A percentile compares a stretch with the other conserved stretches of the same genome.
These are phyloP conservation scores for Ciconia nigra DNA, from an alignment of 2,797 vertebrate species.

Conservation along the genomic window DNA sequence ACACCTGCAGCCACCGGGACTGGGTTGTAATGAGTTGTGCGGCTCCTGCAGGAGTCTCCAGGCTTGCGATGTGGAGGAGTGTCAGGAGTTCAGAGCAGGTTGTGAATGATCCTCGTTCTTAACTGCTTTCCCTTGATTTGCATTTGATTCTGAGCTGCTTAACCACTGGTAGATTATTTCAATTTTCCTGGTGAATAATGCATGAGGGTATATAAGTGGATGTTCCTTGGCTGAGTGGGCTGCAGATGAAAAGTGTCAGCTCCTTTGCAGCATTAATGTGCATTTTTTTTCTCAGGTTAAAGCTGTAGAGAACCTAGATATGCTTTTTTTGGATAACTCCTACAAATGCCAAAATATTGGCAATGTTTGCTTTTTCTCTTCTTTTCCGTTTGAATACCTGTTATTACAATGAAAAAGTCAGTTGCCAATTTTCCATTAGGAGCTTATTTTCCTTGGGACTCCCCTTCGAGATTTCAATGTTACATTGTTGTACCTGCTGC, in stretches of 20 bases:
- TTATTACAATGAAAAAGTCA: constrained; percentile 41
- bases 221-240: constrained; percentile 61
- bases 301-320: constrained; percentile 14
- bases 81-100: neutral
- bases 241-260: constrained; percentile 63
- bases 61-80: neutral
- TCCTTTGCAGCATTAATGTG: constrained; percentile 53
- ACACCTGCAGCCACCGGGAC: fast-evolving
- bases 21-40: neutral
- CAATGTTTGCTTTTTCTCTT: constrained; percentile 5
- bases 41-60: neutral
- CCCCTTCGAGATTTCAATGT: neutral
- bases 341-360: constrained; percentile 62
- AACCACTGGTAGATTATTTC: constrained; percentile 39
- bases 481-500: neutral
- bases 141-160: constrained; percentile 34
- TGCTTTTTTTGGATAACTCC: constrained; percentile 48
- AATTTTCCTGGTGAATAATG: constrained; percentile 57
- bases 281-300: constrained; percentile 41
- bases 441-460: neutral
- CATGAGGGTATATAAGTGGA: constrained; percentile 54
- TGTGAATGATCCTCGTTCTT: constrained; percentile 36
- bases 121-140: constrained; percentile 25
- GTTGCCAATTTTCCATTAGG: constrained; percentile 15
- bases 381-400: constrained; percentile 9